These are phyloP conservation scores for Symphodus melops DNA, from an alignment of 2,113 vertebrate genomes.

Conservation along the genomic window DNA sequence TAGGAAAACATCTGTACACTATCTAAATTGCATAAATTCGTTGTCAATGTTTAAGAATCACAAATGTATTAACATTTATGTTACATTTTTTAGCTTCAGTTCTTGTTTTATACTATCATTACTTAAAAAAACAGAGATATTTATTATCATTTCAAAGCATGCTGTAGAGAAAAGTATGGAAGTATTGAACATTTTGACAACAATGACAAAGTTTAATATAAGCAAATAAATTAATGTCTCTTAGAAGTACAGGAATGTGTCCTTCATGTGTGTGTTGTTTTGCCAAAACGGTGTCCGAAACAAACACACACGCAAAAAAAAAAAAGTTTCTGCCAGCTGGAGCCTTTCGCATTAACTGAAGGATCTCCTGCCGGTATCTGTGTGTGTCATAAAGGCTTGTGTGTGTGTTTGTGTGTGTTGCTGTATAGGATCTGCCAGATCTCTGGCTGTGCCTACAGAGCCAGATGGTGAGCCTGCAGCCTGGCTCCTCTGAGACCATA, in stretches of 20 bases:
- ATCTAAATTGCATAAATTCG: too few species aligned
- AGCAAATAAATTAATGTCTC: background rate
- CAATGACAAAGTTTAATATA: background rate
- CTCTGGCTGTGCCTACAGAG: conserved; percentile 53
- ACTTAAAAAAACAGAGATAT: too few species aligned
- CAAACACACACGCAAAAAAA: background rate
- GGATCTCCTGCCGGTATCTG: conserved; percentile 3
- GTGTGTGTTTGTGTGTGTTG: conserved; percentile 24
- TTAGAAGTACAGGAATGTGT: conserved; percentile 16
- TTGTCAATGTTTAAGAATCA: too few species aligned
- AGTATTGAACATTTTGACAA: too few species aligned
- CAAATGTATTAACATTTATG: too few species aligned
- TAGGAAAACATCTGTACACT: too few species aligned
- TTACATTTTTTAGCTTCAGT: too few species aligned
- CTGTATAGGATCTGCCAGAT: conserved; percentile 43
- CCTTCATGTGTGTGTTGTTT: conserved; percentile 18
- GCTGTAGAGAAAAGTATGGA: too few species aligned
- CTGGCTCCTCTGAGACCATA: conserved; percentile 55
- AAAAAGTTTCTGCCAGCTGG: conserved; percentile 16
- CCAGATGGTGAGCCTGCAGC: conserved; percentile 72
- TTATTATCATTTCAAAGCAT: too few species aligned
- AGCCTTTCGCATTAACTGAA: conserved; percentile 30
- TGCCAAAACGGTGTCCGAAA: conserved; percentile 21
- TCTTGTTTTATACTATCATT: too few species aligned
- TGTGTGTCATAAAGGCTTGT: background rate